A percentile compares a stretch with the other conserved stretches of the same genome.
phyloP scores from a whole-genome alignment of 1,140 invertebrate species.

The Drosophila malerkotliana region DNA sequence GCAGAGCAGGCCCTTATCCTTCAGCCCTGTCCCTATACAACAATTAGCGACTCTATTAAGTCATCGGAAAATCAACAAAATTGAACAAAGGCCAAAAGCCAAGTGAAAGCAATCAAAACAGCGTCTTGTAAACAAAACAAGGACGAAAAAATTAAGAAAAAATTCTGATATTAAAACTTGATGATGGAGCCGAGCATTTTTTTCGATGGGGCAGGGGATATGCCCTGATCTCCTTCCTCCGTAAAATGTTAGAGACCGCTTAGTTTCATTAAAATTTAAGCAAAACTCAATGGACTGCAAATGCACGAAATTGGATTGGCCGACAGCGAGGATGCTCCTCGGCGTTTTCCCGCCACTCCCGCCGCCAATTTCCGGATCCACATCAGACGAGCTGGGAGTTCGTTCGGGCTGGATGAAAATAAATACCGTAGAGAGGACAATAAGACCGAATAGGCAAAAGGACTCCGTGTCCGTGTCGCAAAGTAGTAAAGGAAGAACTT shows the following conservation, averaged over 20 bases:
- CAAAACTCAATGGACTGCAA: conserved; percentile 73
- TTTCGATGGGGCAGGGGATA: background rate
- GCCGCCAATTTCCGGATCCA: conserved; percentile 40
- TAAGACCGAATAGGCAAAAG: conserved; percentile 34
- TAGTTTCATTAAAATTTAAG: conserved; percentile 71
- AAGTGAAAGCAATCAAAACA: conserved; percentile 59
- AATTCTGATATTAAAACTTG: conserved; percentile 60
- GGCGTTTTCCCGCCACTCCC: background rate
- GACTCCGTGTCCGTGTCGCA: conserved; percentile 13
- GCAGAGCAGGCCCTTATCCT: conserved; percentile 8
- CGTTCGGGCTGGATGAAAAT: conserved; percentile 41
- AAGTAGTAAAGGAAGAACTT: conserved; percentile 36
- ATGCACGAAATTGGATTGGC: conserved; percentile 55
- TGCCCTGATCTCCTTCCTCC: background rate
- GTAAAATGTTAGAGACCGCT: conserved; percentile 25
- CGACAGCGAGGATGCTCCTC: conserved; percentile 24
- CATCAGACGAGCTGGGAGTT: conserved; percentile 24
- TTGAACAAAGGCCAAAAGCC: conserved; percentile 42
- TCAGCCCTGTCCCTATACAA: conserved; percentile 26
- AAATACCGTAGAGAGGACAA: conserved; percentile 49
- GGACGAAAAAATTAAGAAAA: conserved; percentile 25
- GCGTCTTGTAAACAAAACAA: conserved; percentile 57
- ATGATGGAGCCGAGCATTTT: conserved; percentile 15
- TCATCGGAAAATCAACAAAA: conserved; percentile 47
- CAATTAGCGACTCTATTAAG: conserved; percentile 71